Evolutionary conservation across 2,797 vertebrate genomes (phyloP).

Genomic region (Gallinago solitaria): DNA sequence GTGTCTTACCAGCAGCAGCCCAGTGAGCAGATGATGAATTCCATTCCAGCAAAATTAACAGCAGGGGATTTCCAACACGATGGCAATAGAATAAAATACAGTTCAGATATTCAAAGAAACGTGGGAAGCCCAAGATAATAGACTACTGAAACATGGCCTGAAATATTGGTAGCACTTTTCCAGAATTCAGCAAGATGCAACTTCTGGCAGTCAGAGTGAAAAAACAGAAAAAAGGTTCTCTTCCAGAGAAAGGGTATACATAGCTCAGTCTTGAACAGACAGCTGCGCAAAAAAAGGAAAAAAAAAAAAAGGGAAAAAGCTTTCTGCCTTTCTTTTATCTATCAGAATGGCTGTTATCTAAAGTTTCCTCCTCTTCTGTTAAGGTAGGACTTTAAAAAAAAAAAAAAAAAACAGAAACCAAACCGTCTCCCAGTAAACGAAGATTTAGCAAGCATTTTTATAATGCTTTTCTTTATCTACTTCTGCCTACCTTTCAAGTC

Average conservation of each 20-base stretch:
- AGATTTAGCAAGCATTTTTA: neutral
- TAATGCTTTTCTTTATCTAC: neutral
- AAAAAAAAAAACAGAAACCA: neutral
- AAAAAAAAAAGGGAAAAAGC: neutral
- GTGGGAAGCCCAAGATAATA: neutral
- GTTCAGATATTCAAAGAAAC: neutral
- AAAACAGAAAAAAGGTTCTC: neutral
- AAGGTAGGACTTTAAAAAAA: neutral
- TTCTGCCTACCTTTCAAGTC: constrained; percentile 11
- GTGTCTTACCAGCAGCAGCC: constrained; percentile 58
- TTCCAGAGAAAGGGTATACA: neutral
- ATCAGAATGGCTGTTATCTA: constrained; percentile 24
- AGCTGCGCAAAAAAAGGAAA: neutral
- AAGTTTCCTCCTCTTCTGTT: constrained; percentile 32
- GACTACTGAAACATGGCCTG: neutral
- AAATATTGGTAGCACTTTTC: neutral
- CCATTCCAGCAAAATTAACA: constrained; percentile 52
- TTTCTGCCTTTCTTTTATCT: constrained; percentile 3
- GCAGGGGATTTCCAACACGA: constrained; percentile 44
- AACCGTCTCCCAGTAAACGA: neutral
- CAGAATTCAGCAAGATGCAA: constrained; percentile 21
- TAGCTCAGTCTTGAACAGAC: neutral
- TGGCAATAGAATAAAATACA: neutral
- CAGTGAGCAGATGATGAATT: constrained; percentile 53
- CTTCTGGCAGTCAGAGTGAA: neutral